These are phyloP conservation scores for Otolemur garnettii DNA, from an alignment of 2,113 vertebrate genomes.

Conservation along the genomic window DNA sequence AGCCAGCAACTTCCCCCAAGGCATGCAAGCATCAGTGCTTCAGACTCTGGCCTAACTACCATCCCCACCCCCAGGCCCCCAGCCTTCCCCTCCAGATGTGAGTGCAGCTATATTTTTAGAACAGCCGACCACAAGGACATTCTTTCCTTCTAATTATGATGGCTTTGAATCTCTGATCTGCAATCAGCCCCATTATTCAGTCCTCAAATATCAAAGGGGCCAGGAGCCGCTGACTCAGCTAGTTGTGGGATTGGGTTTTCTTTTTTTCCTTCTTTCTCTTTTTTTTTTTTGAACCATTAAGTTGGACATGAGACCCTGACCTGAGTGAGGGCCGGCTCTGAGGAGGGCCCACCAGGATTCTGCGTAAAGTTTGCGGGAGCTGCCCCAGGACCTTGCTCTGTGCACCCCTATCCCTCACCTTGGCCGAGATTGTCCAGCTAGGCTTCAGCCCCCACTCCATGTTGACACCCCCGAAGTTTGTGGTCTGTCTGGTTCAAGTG, in stretches of 20 bases:
- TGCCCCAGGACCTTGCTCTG: neutral
- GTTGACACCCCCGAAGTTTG: no score
- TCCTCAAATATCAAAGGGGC: slow-evolving; percentile 72
- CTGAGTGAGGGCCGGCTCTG: neutral
- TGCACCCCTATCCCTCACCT: neutral
- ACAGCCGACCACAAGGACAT: slow-evolving; percentile 38
- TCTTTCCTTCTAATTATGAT: slow-evolving; percentile 72
- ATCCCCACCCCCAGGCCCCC: no score
- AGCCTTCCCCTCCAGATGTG: slow-evolving; percentile 63
- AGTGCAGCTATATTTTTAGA: slow-evolving; percentile 69
- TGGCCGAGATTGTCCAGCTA: no score
- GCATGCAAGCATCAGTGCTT: neutral
- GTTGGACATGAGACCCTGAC: slow-evolving; percentile 69
- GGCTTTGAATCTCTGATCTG: slow-evolving; percentile 33
- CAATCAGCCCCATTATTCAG: neutral
- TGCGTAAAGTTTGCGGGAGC: neutral
- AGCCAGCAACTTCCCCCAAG: neutral
- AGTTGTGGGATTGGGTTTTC: neutral
- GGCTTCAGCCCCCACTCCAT: neutral
- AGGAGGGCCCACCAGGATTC: neutral
- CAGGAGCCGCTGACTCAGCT: neutral
- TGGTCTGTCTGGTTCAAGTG: neutral
- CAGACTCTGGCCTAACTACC: neutral
- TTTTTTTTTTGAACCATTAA: slow-evolving; percentile 10
- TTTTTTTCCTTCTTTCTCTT: neutral